phyloP scores from a whole-genome alignment of 2,888 invertebrate genomes.

The Hypena proboscidalis region DNA sequence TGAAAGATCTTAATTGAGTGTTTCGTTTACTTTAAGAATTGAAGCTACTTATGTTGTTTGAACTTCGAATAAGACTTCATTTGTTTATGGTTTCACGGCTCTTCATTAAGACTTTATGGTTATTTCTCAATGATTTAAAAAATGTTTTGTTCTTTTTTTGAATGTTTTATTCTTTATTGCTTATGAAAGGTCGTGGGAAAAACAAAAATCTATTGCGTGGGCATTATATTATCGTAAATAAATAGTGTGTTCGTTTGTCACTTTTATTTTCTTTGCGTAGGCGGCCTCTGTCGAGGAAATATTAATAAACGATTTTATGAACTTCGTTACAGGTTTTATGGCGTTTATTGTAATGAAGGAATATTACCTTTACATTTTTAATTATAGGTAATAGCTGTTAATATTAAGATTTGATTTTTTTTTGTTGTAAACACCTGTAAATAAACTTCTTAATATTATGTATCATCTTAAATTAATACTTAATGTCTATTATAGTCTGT shows the following conservation, averaged over 20 bases:
- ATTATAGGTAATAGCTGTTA: too few relatives aligned
- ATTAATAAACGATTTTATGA: slow-evolving; percentile 4
- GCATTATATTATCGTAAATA: slow-evolving; percentile 23
- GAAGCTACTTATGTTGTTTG: slow-evolving; percentile 32
- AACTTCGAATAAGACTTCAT: slow-evolving; percentile 41
- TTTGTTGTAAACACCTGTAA: too few relatives aligned
- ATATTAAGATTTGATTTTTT: too few relatives aligned
- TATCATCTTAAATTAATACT: too few relatives aligned
- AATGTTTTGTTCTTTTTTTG: slow-evolving; percentile 23
- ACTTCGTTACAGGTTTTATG: not conserved
- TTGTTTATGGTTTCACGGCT: slow-evolving; percentile 40
- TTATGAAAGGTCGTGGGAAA: slow-evolving; percentile 29
- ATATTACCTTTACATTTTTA: too few relatives aligned
- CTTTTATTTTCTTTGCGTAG: slow-evolving; percentile 21
- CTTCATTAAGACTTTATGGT: slow-evolving; percentile 24
- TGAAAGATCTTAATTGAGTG: slow-evolving; percentile 42
- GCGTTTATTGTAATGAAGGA: too few relatives aligned
- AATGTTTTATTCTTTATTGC: slow-evolving; percentile 21
- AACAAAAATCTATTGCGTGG: slow-evolving; percentile 20
- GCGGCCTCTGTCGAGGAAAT: slow-evolving; percentile 2
- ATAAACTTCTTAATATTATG: too few relatives aligned
- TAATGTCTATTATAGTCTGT: too few relatives aligned
- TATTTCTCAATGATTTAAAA: slow-evolving; percentile 33
- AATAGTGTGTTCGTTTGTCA: slow-evolving; percentile 22
- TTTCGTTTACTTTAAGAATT: slow-evolving; percentile 38